Conservation (phyloP, 1,140 invertebrate genomes). For the Atopsyche davidsoni region DNA sequence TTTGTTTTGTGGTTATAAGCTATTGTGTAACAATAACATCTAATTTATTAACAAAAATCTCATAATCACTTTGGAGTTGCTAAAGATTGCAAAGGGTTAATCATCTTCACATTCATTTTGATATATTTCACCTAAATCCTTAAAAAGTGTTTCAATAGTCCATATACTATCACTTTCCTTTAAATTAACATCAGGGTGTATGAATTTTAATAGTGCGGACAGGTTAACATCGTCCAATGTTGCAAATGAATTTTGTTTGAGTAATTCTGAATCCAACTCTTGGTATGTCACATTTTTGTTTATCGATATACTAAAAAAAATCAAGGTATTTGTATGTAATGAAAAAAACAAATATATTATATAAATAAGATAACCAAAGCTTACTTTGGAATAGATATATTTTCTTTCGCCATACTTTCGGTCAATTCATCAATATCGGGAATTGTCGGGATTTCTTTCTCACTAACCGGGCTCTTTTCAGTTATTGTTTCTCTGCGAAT, state of each 20-base stretch:
- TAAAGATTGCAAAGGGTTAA: neutral
- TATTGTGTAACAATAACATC: too few relatives aligned
- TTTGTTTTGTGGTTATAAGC: too few relatives aligned
- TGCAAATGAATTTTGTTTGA: conserved; percentile 23
- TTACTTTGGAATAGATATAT: conserved; percentile 10
- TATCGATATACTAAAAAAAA: conserved; percentile 16
- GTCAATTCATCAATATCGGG: conserved; percentile 26
- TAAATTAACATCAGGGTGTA: conserved; percentile 24
- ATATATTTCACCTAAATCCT: conserved; percentile 24
- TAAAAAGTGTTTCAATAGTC: conserved; percentile 26
- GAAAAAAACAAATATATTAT: neutral
- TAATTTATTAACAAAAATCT: too few relatives aligned
- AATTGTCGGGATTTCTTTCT: conserved; percentile 20
- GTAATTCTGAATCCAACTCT: conserved; percentile 27
- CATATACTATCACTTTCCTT: conserved; percentile 23
- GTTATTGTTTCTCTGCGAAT: neutral
- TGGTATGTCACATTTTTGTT: conserved; percentile 23
- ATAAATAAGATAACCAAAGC: neutral
- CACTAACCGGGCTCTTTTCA: neutral
- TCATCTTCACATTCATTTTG: conserved; percentile 15
- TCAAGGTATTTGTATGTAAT: neutral
- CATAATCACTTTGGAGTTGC: too few relatives aligned
- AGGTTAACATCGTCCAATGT: conserved; percentile 23
- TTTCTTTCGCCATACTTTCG: conserved; percentile 18
- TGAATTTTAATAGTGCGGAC: conserved; percentile 21